phyloP scores from a whole-genome alignment of 2,888 invertebrate species.

The Electrophaes corylata region DNA sequence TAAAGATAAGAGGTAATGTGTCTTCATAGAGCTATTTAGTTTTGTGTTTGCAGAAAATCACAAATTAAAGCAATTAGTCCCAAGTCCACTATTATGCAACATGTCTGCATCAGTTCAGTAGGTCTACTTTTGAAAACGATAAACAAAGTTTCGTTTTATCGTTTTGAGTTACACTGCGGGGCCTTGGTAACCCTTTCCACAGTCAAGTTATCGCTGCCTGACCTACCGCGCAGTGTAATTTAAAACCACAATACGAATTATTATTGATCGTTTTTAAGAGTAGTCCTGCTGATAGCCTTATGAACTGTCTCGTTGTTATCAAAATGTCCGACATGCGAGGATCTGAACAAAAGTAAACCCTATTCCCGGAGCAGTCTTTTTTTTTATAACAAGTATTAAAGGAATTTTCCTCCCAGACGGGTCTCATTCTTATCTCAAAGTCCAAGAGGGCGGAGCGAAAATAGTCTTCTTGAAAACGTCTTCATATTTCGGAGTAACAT shows the following conservation, averaged over 20 bases:
- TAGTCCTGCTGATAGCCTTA: conserved; percentile 35
- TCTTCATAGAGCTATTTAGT: neutral
- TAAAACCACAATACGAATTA: too few relatives aligned
- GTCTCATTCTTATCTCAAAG: neutral
- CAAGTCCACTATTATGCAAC: conserved; percentile 37
- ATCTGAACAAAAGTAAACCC: conserved; percentile 26
- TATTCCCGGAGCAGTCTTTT: conserved; percentile 19
- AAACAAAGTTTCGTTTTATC: too few relatives aligned
- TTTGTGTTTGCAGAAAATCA: neutral
- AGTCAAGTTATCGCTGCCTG: too few relatives aligned
- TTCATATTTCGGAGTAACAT: too few relatives aligned
- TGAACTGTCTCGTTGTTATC: conserved; percentile 27
- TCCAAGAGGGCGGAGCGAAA: neutral
- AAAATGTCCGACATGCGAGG: conserved; percentile 26
- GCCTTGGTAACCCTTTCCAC: too few relatives aligned
- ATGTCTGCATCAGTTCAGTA: conserved; percentile 27
- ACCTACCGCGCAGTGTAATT: too few relatives aligned
- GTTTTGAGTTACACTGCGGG: too few relatives aligned
- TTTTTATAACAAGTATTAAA: conserved; percentile 21
- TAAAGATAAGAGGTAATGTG: neutral
- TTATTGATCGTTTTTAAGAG: too few relatives aligned
- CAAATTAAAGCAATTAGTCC: conserved; percentile 2
- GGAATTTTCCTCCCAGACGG: conserved; percentile 36
- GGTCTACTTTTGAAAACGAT: too few relatives aligned
- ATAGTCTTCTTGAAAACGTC: neutral